A percentile compares a stretch with the other conserved stretches of the same genome.
phyloP scores from a whole-genome alignment of 2,113 vertebrate species.

The Spilogale gracilis region DNA sequence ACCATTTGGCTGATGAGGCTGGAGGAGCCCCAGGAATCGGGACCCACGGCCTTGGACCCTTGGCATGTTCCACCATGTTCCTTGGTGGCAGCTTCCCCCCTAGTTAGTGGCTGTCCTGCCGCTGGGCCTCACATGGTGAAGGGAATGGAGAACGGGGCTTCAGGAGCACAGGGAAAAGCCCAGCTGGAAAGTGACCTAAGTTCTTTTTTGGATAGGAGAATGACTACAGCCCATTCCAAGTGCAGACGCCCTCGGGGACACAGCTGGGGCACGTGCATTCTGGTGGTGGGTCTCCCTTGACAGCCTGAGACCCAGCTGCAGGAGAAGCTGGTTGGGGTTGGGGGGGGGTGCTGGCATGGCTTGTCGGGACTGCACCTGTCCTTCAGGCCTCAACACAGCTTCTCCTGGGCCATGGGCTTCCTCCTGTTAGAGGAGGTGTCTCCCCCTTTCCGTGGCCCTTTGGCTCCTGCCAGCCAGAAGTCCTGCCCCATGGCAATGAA shows the following conservation, averaged over 20 bases:
- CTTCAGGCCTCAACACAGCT: not conserved
- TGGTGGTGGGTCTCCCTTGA: not conserved
- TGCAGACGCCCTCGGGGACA: not conserved
- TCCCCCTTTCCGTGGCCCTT: not conserved
- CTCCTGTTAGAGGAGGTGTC: not conserved
- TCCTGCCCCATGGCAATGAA: not conserved
- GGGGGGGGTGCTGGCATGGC: not conserved
- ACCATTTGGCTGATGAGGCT: not conserved
- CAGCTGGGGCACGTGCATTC: not conserved
- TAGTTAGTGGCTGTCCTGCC: not conserved
- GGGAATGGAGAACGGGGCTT: not conserved
- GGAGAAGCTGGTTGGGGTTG: not conserved
- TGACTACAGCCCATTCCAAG: not conserved
- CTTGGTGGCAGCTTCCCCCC: not conserved
- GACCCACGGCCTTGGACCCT: not conserved
- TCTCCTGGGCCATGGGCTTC: not conserved
- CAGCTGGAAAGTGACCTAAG: not conserved
- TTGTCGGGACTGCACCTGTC: not conserved
- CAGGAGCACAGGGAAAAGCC: not conserved
- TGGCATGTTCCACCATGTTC: not conserved
- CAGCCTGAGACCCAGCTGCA: rapidly evolving
- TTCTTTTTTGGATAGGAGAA: not conserved
- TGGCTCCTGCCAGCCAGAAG: slow-evolving; percentile 7
- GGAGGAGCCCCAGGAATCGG: not conserved
- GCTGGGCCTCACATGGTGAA: not conserved